Evolutionary conservation across 2,888 invertebrate species (phyloP), one percentile per base, ranked within the genome.

Genomic region (Plagodis dolabraria): DNA sequence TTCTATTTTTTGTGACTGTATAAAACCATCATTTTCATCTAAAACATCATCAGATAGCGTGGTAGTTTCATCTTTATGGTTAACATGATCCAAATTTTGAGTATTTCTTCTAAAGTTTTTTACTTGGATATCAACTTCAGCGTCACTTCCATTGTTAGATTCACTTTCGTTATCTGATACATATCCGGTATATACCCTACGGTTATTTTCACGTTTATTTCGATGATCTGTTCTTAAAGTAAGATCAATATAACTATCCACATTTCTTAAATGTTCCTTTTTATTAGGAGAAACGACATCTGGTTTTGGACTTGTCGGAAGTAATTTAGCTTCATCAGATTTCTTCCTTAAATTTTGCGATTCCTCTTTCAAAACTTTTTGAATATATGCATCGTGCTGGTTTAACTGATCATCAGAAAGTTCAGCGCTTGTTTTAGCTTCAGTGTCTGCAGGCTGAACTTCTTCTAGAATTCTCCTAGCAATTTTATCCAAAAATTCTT

Each of bases 391-490:
- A 57, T 75, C 66, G 33, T 89, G 85, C 40, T 74, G 65, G 40
- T 85, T 70, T 0, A 87, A 64, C 45, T 81, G 69, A 1, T 80
- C 76, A 5, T 87, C 83, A 0, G 77, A 59, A 8, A 87, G 48
- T 51, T 86, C 83, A 8, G 68, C 69, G 11, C 79, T 80, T 0
- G 65, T 58, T 33, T 70, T 61, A 35, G 63, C 65, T 0, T 63
- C 63, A 6, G 59, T 50, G 7, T 74, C 72, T 43, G 73, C 74
- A 33, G 68, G 68, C 35, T 79, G 69, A 0, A 87, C 79, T 57
- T 83, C 84, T 48, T 79, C 71, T 9, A 82, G 57, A 64, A 91
- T 85, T 47, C 90, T 76, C 67, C 85, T 81, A 0, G 87, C 87
- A 9, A 91, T 79, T 33, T 70, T 79, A 36, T 87, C 79, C 47